These are phyloP conservation scores for Ochotona curzoniae DNA, from an alignment of 2,113 vertebrate species.

Conservation along the genomic window DNA sequence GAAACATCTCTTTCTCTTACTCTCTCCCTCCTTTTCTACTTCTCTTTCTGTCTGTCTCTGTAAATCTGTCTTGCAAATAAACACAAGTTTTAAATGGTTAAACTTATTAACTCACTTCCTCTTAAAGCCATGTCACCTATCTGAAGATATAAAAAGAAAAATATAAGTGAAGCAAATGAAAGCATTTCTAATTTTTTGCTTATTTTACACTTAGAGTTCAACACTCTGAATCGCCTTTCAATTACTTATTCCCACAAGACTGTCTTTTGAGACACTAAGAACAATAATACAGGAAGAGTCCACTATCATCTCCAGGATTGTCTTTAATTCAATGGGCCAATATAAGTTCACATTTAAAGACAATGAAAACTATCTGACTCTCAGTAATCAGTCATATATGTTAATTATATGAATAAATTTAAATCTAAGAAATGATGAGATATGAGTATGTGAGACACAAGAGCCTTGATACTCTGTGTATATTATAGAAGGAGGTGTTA, in stretches of 20 bases:
- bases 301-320: background rate
- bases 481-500: background rate
- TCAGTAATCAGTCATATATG: background rate
- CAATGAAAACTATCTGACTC: background rate
- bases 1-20: no score
- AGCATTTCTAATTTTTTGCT: conserved; percentile 2
- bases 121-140: background rate
- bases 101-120: background rate
- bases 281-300: background rate
- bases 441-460: background rate
- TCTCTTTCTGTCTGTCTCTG: no score
- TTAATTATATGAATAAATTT: background rate
- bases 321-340: background rate
- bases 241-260: background rate
- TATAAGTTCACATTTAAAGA: background rate
- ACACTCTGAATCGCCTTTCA: background rate
- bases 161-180: background rate
- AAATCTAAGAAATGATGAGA: background rate
- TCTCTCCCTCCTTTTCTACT: no score
- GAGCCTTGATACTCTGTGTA: background rate
- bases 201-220: conserved; percentile 7
- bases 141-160: background rate
- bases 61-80: no score
- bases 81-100: no score
- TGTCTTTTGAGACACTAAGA: background rate